Evolutionary conservation across 2,797 vertebrate genomes (phyloP).

Genomic region (Malacoraja senta): DNA sequence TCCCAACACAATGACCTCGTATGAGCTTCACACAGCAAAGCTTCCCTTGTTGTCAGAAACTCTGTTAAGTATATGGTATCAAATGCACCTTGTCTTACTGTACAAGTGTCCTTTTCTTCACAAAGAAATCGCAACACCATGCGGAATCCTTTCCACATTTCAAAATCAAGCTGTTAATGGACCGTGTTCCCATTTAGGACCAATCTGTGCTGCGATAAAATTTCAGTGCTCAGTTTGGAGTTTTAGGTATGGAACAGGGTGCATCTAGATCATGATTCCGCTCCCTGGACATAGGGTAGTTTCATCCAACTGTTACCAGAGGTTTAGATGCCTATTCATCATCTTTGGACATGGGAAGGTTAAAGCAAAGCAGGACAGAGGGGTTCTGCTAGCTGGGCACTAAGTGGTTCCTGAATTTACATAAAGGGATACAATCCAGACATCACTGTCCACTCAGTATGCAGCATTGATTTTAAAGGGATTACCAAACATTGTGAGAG

Average conservation of each 20-base stretch:
- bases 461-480: not conserved
- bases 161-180: no score
- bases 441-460: not conserved
- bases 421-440: not conserved
- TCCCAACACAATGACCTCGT: no score
- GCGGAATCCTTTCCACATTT: no score
- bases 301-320: not conserved
- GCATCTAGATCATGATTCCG: not conserved
- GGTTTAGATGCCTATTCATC: constrained; percentile 11
- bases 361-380: not conserved
- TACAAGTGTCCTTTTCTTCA: no score
- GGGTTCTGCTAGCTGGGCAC: not conserved
- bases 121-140: no score
- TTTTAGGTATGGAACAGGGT: no score
- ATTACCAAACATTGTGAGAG: not conserved
- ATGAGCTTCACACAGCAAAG: not conserved
- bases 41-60: not conserved
- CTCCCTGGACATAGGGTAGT: not conserved
- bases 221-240: no score
- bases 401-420: not conserved
- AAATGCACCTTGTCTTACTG: not conserved
- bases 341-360: not conserved
- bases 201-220: no score
- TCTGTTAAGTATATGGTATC: not conserved
- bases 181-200: no score